Percentiles rank a stretch among this genome's conserved stretches.
phyloP scores from a whole-genome alignment of 2,888 invertebrate genomes.

The Brachynemurus nebulosus region DNA sequence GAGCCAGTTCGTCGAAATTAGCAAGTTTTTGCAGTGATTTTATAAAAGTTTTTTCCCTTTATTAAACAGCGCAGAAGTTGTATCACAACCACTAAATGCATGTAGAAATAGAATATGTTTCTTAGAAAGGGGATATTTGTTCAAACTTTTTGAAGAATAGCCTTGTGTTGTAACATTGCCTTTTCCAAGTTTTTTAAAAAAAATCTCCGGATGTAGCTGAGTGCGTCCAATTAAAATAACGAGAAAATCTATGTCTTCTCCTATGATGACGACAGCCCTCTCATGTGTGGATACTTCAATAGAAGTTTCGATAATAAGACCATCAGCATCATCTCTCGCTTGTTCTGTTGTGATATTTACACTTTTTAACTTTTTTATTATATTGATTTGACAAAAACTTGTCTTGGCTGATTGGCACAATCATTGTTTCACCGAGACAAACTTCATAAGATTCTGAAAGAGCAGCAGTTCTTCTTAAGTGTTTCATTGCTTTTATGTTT shows the following conservation, averaged over 20 bases:
- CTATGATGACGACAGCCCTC: neutral
- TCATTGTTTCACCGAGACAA: slow-evolving; percentile 12
- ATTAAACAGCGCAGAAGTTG: neutral
- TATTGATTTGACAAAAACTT: slow-evolving; percentile 13
- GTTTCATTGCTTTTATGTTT: slow-evolving; percentile 12
- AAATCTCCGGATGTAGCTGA: neutral
- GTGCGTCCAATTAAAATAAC: neutral
- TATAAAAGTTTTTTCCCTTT: neutral
- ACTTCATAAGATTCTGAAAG: slow-evolving; percentile 8
- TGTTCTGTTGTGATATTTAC: slow-evolving; percentile 13
- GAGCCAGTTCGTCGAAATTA: neutral
- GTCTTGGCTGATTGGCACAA: slow-evolving; percentile 12
- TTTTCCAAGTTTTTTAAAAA: neutral
- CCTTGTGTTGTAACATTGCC: neutral
- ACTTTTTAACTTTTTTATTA: slow-evolving; percentile 10
- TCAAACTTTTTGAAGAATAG: neutral
- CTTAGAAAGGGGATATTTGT: neutral
- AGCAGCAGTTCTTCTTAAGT: slow-evolving; percentile 10
- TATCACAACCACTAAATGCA: neutral
- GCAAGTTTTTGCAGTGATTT: neutral
- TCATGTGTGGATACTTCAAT: slow-evolving; percentile 9
- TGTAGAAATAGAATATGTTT: neutral
- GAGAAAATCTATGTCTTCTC: neutral
- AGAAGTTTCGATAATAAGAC: slow-evolving; percentile 12
- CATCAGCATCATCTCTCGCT: slow-evolving; percentile 10